phyloP scores from a whole-genome alignment of 2,888 invertebrate species.

The Chaetogeoica ovagalla region DNA sequence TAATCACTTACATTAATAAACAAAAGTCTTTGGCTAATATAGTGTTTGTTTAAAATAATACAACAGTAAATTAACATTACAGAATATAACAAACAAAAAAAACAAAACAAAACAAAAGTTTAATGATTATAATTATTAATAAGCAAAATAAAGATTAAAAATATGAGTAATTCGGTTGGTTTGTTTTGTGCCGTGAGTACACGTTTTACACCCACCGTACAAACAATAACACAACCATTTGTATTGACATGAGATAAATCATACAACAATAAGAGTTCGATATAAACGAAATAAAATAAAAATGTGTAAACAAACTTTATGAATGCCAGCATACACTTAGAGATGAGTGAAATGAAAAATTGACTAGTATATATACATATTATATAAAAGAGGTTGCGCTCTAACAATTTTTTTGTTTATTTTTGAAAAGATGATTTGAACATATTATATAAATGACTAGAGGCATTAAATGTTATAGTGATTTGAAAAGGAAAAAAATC shows the following conservation, averaged over 20 bases:
- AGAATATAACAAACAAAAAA: not conserved
- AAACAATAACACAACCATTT: not conserved
- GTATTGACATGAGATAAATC: not conserved
- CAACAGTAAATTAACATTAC: not conserved
- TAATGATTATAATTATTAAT: not conserved
- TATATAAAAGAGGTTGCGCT: not conserved
- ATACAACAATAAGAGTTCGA: not conserved
- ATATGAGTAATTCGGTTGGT: conserved; percentile 24
- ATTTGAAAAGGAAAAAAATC: not conserved
- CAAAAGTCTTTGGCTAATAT: conserved; percentile 39
- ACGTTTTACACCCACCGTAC: not conserved
- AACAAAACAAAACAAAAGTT: not conserved
- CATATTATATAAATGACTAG: conserved; percentile 29
- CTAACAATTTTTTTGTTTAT: not conserved
- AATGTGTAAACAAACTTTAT: not conserved
- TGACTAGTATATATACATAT: conserved; percentile 20
- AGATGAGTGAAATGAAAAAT: conserved; percentile 7
- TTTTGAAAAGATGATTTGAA: conserved; percentile 11
- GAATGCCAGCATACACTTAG: not conserved
- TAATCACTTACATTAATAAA: conserved; percentile 39
- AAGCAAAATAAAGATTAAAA: not conserved
- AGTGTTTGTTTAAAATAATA: conserved; percentile 16
- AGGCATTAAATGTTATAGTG: not conserved
- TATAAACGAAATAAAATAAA: not conserved
- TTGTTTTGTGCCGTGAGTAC: not conserved